Evolutionary conservation across 2,888 invertebrate genomes (phyloP).

Genomic region (Pristionchus maxplancki): DNA sequence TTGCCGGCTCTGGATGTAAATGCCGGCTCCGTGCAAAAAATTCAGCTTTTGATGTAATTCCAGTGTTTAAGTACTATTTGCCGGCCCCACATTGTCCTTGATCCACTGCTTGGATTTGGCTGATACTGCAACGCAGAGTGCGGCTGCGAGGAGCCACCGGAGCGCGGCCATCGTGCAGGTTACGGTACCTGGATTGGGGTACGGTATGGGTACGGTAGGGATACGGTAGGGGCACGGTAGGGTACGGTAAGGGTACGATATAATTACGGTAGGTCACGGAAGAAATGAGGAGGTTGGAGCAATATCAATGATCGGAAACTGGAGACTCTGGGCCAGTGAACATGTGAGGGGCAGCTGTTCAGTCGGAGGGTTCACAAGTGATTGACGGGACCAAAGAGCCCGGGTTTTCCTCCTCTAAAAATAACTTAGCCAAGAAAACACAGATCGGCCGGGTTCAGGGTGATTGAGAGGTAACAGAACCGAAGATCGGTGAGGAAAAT

Average conservation of each 20-base stretch:
- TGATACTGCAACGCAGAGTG: background rate
- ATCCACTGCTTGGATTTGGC: slow-evolving; percentile 34
- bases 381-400: no score
- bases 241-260: background rate
- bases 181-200: background rate
- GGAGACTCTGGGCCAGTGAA: no score
- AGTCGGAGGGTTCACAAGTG: no score
- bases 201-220: background rate
- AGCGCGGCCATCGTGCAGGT: background rate
- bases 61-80: background rate
- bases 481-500: no score
- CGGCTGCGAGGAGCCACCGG: slow-evolving; percentile 23
- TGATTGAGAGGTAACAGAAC: no score
- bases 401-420: no score
- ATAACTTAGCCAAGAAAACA: no score
- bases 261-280: no score
- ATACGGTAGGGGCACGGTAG: background rate
- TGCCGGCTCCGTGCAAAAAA: background rate
- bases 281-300: no score
- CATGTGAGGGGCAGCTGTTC: no score
- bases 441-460: no score
- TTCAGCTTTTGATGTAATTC: background rate
- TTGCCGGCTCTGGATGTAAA: background rate
- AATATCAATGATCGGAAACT: background rate
- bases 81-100: slow-evolving; percentile 7